Conservation (phyloP, 2,888 invertebrate genomes). For the Chalcis sispes region DNA sequence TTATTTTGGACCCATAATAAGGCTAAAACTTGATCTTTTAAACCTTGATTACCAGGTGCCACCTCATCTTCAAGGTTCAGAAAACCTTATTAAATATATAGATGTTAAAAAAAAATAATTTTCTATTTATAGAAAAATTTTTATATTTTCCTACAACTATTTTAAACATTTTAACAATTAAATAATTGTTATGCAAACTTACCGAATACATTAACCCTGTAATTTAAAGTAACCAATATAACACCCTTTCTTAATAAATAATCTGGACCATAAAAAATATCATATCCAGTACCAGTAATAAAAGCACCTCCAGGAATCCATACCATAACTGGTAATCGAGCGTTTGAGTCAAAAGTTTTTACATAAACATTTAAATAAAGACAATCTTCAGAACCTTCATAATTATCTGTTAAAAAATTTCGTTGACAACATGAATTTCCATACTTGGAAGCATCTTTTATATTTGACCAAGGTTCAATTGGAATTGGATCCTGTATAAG, state of each 20-base stretch:
- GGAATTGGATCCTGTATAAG: slow-evolving; percentile 52
- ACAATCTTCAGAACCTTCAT: slow-evolving; percentile 51
- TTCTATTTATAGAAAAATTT: no score
- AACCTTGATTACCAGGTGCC: slow-evolving; percentile 59
- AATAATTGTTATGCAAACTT: slow-evolving; percentile 18
- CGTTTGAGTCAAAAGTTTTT: slow-evolving; percentile 32
- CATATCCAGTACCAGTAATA: slow-evolving; percentile 61
- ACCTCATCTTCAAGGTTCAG: slow-evolving; percentile 65
- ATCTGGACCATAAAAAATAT: slow-evolving; percentile 64
- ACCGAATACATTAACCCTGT: slow-evolving; percentile 67
- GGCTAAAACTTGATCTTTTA: slow-evolving; percentile 56
- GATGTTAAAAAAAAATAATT: background rate
- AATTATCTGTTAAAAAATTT: slow-evolving; percentile 28
- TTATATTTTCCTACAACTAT: no score
- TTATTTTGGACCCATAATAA: slow-evolving; percentile 50
- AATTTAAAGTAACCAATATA: slow-evolving; percentile 68
- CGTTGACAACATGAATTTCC: slow-evolving; percentile 49
- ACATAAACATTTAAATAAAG: slow-evolving; percentile 54
- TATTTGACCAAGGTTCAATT: slow-evolving; percentile 44
- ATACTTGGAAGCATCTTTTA: slow-evolving; percentile 47
- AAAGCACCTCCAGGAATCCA: slow-evolving; percentile 69
- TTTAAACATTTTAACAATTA: background rate
- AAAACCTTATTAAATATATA: slow-evolving; percentile 61
- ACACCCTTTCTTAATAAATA: slow-evolving; percentile 65
- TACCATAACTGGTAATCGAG: slow-evolving; percentile 64